phyloP scores from a whole-genome alignment of 2,113 vertebrate species.

The Psittacula cyanocephala region DNA sequence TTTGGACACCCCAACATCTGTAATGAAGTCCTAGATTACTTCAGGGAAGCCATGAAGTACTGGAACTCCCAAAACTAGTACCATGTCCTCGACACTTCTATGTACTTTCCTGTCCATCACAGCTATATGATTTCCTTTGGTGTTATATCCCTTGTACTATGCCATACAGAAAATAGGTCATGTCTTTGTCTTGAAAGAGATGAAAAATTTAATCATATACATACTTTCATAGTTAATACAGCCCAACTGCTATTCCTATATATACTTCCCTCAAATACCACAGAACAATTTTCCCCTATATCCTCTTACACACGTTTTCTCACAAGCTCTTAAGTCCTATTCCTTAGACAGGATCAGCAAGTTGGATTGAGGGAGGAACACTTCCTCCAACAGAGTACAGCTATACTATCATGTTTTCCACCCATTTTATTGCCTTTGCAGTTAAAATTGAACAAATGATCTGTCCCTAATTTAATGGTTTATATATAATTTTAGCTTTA shows the following conservation, averaged over 20 bases:
- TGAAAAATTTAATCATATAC: background rate
- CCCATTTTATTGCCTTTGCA: constrained; percentile 34
- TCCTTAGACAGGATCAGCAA: constrained; percentile 36
- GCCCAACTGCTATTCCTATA: background rate
- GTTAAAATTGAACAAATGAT: constrained; percentile 39
- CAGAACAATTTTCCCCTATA: constrained; percentile 35
- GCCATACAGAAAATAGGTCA: background rate
- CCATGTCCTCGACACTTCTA: background rate
- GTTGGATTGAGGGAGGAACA: constrained; percentile 25
- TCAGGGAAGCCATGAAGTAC: background rate
- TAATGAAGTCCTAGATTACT: constrained; percentile 7
- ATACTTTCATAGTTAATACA: background rate
- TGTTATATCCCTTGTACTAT: background rate
- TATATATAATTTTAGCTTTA: constrained; percentile 43
- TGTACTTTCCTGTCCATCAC: background rate
- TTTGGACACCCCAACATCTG: constrained; percentile 33
- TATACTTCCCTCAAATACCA: background rate
- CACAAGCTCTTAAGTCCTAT: constrained; percentile 25
- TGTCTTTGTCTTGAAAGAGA: background rate
- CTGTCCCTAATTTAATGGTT: constrained; percentile 38
- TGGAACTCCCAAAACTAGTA: background rate
- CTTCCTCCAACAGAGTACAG: background rate
- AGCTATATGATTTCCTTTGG: background rate
- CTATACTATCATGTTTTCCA: constrained; percentile 60
- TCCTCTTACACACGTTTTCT: constrained; percentile 44